phyloP scores from a whole-genome alignment of 1,140 invertebrate genomes.

The Holcopasites calliopsidis region DNA sequence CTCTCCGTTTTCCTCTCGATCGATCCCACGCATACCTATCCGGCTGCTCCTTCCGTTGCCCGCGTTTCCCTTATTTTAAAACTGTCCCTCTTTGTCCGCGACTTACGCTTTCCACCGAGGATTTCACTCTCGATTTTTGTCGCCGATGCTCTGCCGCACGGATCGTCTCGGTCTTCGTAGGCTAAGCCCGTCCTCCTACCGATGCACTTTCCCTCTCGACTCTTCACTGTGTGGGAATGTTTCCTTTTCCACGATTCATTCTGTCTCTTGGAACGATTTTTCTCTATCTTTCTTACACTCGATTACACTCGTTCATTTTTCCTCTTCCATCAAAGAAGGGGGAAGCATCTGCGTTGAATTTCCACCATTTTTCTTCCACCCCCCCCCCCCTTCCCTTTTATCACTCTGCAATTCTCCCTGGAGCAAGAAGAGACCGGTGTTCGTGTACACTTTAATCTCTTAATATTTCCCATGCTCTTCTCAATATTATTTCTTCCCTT shows the following conservation, averaged over 20 bases:
- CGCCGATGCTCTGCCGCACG: background rate
- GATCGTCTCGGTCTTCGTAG: background rate
- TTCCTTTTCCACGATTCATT: background rate
- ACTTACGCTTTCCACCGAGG: background rate
- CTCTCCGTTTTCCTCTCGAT: background rate
- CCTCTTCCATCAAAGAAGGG: too few relatives aligned
- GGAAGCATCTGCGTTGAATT: too few relatives aligned
- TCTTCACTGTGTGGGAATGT: too few relatives aligned
- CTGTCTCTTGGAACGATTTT: background rate
- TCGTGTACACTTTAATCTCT: slow-evolving; percentile 22
- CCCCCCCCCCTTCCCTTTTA: too few relatives aligned
- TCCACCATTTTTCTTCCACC: too few relatives aligned
- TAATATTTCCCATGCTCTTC: background rate
- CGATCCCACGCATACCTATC: background rate
- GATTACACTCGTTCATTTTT: background rate
- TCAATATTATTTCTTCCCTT: slow-evolving; percentile 4
- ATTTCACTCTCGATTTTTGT: slow-evolving; percentile 21
- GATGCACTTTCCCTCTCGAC: slow-evolving; percentile 6
- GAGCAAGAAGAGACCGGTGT: too few relatives aligned
- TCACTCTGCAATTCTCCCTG: too few relatives aligned
- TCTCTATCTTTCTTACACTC: background rate
- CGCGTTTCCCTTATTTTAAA: background rate
- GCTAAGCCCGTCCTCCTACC: background rate
- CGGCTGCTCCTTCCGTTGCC: background rate
- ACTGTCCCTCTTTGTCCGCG: background rate